These are phyloP conservation scores for Synanthedon tipuliformis DNA, from an alignment of 2,888 invertebrate genomes.

Conservation along the genomic window DNA sequence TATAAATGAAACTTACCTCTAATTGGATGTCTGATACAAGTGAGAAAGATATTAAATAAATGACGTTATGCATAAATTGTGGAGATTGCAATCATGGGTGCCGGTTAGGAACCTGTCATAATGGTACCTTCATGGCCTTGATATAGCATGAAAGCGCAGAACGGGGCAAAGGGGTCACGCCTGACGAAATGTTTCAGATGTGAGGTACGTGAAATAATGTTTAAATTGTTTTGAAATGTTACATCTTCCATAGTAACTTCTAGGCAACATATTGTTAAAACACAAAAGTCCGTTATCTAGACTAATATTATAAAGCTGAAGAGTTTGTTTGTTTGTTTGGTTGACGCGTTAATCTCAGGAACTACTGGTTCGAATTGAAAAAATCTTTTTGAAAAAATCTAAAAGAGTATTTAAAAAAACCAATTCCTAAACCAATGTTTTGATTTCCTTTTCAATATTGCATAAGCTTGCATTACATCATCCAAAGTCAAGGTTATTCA, in stretches of 20 bases:
- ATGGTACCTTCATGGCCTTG: constrained; percentile 5
- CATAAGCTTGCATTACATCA: not conserved
- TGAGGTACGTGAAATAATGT: not conserved
- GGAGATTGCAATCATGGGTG: not conserved
- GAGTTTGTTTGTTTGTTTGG: no score
- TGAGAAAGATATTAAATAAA: no score
- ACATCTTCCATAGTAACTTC: not conserved
- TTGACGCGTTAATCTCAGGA: no score
- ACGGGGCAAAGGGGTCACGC: constrained; percentile 8
- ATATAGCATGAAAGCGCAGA: constrained; percentile 7
- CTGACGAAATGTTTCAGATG: constrained; percentile 1
- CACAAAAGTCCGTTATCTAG: no score
- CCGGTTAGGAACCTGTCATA: not conserved
- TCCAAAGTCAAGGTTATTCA: not conserved
- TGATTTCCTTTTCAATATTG: not conserved
- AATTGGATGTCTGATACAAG: no score
- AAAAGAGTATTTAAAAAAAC: no score
- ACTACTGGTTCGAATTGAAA: no score
- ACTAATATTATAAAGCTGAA: no score
- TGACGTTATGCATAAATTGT: not conserved
- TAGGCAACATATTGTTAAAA: no score
- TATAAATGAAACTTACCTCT: no score
- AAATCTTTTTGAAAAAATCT: no score
- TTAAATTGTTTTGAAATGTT: not conserved
- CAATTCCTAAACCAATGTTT: not conserved